Evolutionary conservation across 2,797 vertebrate genomes (phyloP).

Genomic region (Aeoliscus strigatus): DNA sequence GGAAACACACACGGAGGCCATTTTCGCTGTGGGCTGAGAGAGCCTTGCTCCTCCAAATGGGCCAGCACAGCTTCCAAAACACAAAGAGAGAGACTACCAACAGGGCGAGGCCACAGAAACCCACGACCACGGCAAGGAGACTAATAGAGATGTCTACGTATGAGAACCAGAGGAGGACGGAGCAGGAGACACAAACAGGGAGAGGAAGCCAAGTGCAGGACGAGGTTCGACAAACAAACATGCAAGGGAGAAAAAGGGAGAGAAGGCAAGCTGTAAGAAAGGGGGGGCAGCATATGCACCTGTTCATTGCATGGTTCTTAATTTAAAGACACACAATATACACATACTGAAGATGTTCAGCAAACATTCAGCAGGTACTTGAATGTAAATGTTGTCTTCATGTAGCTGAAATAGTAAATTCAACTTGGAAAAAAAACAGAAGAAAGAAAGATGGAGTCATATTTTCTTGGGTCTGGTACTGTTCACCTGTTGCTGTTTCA

Average conservation of each 20-base stretch:
- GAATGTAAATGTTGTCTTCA: too few species aligned
- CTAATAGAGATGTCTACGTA: constrained; percentile 93
- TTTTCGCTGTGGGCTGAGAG: too few species aligned
- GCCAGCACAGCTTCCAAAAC: constrained; percentile 94
- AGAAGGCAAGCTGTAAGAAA: constrained; percentile 74
- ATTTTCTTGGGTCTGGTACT: too few species aligned
- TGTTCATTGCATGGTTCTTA: too few species aligned
- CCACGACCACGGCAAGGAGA: constrained; percentile 90
- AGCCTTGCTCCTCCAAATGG: constrained; percentile 92
- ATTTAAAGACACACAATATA: too few species aligned
- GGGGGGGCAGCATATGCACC: constrained; percentile 58
- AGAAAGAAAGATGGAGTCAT: too few species aligned
- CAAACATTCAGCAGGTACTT: too few species aligned
- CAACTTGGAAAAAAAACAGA: too few species aligned
- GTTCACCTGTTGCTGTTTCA: too few species aligned
- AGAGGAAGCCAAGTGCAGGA: constrained; percentile 44
- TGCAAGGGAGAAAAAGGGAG: constrained; percentile 69
- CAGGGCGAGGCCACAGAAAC: constrained; percentile 89
- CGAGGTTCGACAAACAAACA: constrained; percentile 68
- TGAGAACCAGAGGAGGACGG: constrained; percentile 16
- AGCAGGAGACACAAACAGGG: constrained; percentile 13
- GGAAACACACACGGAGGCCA: too few species aligned
- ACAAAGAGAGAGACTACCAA: constrained; percentile 93
- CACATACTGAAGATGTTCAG: too few species aligned
- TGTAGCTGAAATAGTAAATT: too few species aligned